These are phyloP conservation scores for Lerista edwardsae DNA, from an alignment of 2,797 vertebrate species.

Conservation along the genomic window DNA sequence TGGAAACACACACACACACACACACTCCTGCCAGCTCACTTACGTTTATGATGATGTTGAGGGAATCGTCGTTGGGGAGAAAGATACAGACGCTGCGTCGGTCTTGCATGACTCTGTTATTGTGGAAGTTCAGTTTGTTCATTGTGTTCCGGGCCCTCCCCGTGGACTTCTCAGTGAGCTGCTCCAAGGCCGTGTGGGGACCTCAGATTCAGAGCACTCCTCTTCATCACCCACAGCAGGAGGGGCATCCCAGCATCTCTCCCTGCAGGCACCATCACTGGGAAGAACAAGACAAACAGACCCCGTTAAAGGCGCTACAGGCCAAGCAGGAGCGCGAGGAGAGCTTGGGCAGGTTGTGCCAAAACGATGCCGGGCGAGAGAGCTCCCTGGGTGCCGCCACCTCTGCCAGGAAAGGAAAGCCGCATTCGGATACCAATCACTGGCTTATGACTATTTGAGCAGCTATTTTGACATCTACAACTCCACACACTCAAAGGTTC, in stretches of 20 bases:
- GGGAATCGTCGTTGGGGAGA: conserved; percentile 95
- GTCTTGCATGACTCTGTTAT: conserved; percentile 99
- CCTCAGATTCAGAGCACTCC: conserved; percentile 43
- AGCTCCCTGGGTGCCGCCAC: too few species aligned
- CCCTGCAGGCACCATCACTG: conserved; percentile 71
- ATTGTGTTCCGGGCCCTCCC: conserved; percentile 80
- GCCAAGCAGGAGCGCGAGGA: neutral
- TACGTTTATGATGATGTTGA: conserved; percentile 96
- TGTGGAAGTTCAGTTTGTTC: conserved; percentile 97
- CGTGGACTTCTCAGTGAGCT: conserved; percentile 41
- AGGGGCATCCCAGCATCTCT: conserved; percentile 35
- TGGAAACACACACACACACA: too few species aligned
- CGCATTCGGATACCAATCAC: accelerated
- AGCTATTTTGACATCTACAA: too few species aligned
- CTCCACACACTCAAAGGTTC: too few species aligned
- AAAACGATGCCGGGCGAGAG: neutral
- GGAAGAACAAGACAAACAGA: neutral
- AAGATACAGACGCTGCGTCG: conserved; percentile 98
- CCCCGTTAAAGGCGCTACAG: neutral
- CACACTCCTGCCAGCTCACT: conserved; percentile 66
- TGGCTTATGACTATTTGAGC: neutral
- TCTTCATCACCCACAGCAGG: conserved; percentile 59
- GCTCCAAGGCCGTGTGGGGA: conserved; percentile 39
- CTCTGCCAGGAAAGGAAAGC: too few species aligned
- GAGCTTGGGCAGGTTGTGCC: neutral